These are phyloP conservation scores for Hemitrygon akajei DNA, from an alignment of 2,797 vertebrate genomes.

Conservation along the genomic window DNA sequence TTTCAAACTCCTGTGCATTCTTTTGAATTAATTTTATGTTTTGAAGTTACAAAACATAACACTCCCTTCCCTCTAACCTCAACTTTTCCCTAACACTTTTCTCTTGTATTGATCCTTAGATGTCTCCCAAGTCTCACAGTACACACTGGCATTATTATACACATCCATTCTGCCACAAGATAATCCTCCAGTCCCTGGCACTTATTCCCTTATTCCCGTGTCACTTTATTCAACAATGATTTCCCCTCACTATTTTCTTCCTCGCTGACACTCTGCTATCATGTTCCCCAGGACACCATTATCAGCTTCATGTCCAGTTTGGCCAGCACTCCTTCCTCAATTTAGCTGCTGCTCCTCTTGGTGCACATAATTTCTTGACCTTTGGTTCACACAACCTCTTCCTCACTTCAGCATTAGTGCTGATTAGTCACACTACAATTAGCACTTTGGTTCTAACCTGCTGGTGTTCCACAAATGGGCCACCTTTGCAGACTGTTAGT, in stretches of 20 bases:
- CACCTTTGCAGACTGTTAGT: no score
- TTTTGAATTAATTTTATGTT: no score
- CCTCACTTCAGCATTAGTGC: neutral
- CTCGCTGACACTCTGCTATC: neutral
- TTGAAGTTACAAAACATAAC: no score
- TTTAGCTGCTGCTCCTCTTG: neutral
- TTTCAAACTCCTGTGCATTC: no score
- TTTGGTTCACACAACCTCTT: neutral
- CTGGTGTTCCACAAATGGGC: neutral
- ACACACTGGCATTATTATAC: neutral
- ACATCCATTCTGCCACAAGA: neutral
- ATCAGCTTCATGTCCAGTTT: neutral
- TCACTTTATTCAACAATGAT: neutral
- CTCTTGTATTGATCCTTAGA: neutral
- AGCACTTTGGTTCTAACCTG: neutral
- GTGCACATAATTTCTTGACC: no score
- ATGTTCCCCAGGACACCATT: neutral
- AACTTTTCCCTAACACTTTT: neutral
- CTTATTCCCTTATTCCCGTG: neutral
- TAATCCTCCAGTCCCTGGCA: neutral
- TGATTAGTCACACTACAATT: neutral
- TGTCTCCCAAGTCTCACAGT: neutral
- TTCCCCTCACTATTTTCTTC: neutral
- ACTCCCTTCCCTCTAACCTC: neutral
- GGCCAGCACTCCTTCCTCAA: neutral